These are phyloP conservation scores for Meiosimyza platycephala DNA, from an alignment of 2,888 invertebrate species.

Conservation along the genomic window DNA sequence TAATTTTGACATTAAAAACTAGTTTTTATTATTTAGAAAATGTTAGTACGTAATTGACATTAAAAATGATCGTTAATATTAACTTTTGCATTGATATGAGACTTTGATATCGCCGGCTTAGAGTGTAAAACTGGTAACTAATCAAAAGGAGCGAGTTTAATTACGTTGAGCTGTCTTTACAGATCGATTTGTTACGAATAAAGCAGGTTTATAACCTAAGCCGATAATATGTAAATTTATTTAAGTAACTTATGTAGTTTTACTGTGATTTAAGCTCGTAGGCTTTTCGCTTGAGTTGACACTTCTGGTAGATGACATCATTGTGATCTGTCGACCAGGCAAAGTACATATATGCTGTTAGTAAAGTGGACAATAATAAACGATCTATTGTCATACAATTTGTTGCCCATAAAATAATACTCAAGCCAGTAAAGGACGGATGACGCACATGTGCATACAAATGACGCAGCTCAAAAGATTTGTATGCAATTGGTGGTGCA, in stretches of 20 bases:
- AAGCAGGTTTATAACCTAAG: too few relatives aligned
- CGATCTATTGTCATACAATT: conserved; percentile 75
- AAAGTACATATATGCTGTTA: conserved; percentile 72
- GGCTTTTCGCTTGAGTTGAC: conserved; percentile 69
- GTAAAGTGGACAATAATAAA: conserved; percentile 68
- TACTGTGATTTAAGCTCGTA: conserved; percentile 61
- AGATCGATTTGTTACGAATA: too few relatives aligned
- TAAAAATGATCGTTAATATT: too few relatives aligned
- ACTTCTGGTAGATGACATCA: conserved; percentile 71
- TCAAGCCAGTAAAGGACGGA: conserved; percentile 73
- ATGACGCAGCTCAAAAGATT: conserved; percentile 69
- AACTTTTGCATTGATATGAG: conserved; percentile 9
- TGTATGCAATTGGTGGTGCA: conserved; percentile 69
- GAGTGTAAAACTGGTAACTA: too few relatives aligned
- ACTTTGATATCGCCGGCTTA: too few relatives aligned
- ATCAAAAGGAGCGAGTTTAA: too few relatives aligned
- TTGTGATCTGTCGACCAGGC: conserved; percentile 72
- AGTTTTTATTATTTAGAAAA: background rate
- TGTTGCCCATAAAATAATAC: conserved; percentile 71
- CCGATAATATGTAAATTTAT: too few relatives aligned
- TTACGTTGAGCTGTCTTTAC: too few relatives aligned
- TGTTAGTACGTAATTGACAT: background rate
- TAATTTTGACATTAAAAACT: background rate
- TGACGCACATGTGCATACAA: conserved; percentile 73
- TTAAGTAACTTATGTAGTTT: background rate